Evolutionary conservation across 2,113 vertebrate species (phyloP).

Genomic region (Buteo buteo): DNA sequence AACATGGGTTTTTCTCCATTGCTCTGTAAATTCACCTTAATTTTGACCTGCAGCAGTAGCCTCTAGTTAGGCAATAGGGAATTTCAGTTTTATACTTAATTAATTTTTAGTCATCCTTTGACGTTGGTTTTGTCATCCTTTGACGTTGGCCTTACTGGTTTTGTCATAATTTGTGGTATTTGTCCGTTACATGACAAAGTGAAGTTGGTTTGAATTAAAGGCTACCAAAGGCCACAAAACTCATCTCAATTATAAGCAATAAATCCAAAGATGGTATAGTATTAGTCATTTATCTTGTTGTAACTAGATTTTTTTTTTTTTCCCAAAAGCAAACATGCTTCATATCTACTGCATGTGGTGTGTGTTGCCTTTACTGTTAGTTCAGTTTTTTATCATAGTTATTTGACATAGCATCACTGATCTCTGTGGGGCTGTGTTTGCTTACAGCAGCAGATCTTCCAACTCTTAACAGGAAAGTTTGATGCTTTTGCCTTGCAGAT

Average conservation of each 20-base stretch:
- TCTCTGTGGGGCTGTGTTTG: not conserved
- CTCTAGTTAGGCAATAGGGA: not conserved
- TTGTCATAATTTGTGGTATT: not conserved
- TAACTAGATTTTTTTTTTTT: not conserved
- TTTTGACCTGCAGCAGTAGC: not conserved
- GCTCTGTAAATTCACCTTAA: not conserved
- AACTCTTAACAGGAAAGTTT: not conserved
- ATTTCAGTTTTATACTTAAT: not conserved
- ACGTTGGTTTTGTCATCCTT: not conserved
- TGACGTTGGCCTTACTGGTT: not conserved
- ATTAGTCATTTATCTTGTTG: not conserved
- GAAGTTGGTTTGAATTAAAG: not conserved
- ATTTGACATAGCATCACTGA: not conserved
- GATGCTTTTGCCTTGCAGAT: not conserved
- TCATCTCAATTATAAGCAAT: not conserved
- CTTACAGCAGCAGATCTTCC: not conserved
- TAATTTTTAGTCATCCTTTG: conserved; percentile 18
- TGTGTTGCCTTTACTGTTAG: not conserved
- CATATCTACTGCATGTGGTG: not conserved
- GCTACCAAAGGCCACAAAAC: not conserved
- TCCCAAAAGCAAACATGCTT: not conserved
- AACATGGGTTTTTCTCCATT: not conserved
- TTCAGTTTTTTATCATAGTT: not conserved
- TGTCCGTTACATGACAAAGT: not conserved
- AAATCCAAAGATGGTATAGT: not conserved